Evolutionary conservation across 2,797 vertebrate genomes (phyloP).

Genomic region (Poeciliopsis infans): DNA sequence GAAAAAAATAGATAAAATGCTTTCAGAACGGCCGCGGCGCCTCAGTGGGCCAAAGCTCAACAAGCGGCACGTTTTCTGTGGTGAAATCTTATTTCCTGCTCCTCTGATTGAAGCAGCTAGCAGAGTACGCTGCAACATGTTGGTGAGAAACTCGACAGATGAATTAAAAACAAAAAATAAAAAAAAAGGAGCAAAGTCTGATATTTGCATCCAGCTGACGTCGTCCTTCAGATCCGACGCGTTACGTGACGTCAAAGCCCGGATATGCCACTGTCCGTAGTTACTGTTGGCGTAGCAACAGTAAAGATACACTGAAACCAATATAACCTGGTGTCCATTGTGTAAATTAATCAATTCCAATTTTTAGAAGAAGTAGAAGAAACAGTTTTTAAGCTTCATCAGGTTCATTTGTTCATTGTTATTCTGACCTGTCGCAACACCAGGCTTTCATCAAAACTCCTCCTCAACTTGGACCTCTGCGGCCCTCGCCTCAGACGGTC

Average conservation of each 20-base stretch:
- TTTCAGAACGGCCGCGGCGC: background rate
- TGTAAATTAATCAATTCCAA: background rate
- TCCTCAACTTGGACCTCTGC: too few relatives aligned
- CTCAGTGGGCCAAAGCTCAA: background rate
- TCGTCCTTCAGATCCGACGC: background rate
- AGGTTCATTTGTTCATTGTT: background rate
- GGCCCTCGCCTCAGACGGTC: constrained; percentile 3
- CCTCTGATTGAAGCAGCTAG: background rate
- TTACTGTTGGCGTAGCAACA: background rate
- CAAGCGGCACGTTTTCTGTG: background rate
- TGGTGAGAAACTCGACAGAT: background rate
- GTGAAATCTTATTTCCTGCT: background rate
- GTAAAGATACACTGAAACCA: background rate
- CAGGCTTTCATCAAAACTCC: background rate
- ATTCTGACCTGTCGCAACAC: background rate
- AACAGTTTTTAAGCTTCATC: background rate
- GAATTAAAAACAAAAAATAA: too few relatives aligned
- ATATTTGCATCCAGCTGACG: background rate
- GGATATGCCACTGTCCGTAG: background rate
- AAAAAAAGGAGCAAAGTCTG: too few relatives aligned
- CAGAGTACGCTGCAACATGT: background rate
- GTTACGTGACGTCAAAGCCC: background rate
- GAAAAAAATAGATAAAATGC: background rate
- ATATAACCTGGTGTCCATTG: background rate
- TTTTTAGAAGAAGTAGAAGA: background rate